These are phyloP conservation scores for Zosterops lateralis DNA, from an alignment of 2,113 vertebrate genomes.

Conservation along the genomic window DNA sequence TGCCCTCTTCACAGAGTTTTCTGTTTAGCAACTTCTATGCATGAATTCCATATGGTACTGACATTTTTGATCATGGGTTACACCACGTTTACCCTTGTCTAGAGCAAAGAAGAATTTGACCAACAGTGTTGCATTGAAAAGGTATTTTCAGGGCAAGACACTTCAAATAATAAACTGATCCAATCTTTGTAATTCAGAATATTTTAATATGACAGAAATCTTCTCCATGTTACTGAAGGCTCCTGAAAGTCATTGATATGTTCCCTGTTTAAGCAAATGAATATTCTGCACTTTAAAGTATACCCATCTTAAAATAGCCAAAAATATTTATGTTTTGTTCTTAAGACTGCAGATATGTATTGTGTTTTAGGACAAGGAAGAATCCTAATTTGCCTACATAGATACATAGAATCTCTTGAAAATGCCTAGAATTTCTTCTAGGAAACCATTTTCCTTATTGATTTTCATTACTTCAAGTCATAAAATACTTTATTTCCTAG, in stretches of 20 bases:
- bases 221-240: background rate
- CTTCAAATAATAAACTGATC: background rate
- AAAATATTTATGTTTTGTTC: background rate
- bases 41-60: background rate
- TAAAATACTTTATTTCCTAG: background rate
- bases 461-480: background rate
- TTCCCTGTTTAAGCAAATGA: background rate
- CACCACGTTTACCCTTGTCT: background rate
- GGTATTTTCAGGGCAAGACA: background rate
- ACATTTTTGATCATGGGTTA: background rate
- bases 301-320: background rate
- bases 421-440: background rate
- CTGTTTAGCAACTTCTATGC: background rate
- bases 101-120: background rate
- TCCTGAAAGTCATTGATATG: background rate
- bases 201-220: background rate
- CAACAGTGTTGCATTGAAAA: background rate
- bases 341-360: background rate
- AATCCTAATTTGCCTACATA: background rate
- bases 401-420: background rate
- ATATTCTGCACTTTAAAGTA: background rate
- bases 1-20: background rate
- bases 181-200: background rate
- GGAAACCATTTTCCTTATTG: background rate
- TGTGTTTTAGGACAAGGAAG: background rate